Conservation (phyloP, 2,797 vertebrate species). For the Myotis daubentonii region DNA sequence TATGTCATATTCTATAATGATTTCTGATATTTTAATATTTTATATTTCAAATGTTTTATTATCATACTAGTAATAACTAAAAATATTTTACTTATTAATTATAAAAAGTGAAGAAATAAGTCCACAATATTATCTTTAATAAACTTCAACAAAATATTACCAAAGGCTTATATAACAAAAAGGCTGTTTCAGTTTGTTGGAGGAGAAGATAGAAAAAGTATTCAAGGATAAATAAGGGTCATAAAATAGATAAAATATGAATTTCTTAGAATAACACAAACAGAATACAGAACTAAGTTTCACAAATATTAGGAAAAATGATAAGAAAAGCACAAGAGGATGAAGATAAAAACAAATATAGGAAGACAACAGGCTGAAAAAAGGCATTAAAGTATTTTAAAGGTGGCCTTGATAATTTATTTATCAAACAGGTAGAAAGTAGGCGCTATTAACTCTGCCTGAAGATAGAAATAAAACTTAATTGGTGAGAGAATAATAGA, state of each 20-base stretch:
- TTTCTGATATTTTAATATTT: neutral
- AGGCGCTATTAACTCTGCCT: neutral
- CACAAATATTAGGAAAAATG: neutral
- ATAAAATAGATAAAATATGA: conserved; percentile 41
- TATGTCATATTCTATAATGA: neutral
- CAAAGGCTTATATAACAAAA: neutral
- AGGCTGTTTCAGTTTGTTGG: conserved; percentile 34
- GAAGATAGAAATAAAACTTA: neutral
- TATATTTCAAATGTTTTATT: neutral
- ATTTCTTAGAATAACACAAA: neutral
- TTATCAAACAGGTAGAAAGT: neutral
- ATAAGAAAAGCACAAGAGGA: conserved; percentile 1
- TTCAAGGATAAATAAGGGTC: conserved; percentile 31
- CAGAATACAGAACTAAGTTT: neutral
- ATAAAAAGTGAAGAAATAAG: neutral
- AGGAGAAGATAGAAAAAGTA: conserved; percentile 37
- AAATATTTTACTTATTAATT: neutral
- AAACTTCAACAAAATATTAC: neutral
- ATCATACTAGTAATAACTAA: neutral
- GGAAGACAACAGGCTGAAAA: neutral
- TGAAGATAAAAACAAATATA: neutral
- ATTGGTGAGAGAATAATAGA: neutral
- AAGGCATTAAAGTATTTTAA: neutral
- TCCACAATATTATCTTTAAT: neutral
- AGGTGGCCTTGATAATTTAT: neutral